A percentile compares a stretch with the other conserved stretches of the same genome.
Conservation (phyloP, 2,888 invertebrate genomes). For the Parthenolecanium corni region DNA sequence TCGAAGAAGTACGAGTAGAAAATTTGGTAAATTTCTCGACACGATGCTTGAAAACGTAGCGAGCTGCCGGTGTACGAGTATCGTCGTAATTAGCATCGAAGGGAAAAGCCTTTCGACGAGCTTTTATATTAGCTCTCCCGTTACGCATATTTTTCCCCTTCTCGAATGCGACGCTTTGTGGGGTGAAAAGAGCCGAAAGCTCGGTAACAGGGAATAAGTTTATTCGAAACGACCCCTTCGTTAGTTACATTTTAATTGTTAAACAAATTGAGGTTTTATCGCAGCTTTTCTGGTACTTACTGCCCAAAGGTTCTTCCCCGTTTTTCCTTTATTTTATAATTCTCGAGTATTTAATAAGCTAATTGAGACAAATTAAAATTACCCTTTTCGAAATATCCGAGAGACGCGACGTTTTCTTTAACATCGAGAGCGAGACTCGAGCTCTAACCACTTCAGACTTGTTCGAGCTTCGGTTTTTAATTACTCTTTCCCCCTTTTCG, state of each 20-base stretch:
- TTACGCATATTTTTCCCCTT: background rate
- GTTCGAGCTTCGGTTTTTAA: too few relatives aligned
- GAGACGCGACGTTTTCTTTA: background rate
- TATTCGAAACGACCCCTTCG: slow-evolving; percentile 11
- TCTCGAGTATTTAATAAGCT: slow-evolving; percentile 22
- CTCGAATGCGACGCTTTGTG: too few relatives aligned
- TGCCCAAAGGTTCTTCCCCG: background rate
- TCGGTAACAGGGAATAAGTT: background rate
- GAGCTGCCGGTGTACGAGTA: too few relatives aligned
- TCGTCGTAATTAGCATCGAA: slow-evolving; percentile 10
- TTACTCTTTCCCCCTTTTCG: too few relatives aligned
- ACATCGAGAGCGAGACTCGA: too few relatives aligned
- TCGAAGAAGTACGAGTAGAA: too few relatives aligned
- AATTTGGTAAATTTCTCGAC: too few relatives aligned
- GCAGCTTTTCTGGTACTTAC: slow-evolving; percentile 19
- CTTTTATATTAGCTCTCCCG: slow-evolving; percentile 24
- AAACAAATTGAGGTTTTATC: slow-evolving; percentile 23
- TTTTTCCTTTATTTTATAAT: background rate
- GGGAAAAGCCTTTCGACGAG: slow-evolving; percentile 15
- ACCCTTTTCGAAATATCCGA: background rate
- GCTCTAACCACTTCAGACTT: too few relatives aligned
- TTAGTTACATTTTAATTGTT: slow-evolving; percentile 26
- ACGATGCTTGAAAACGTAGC: too few relatives aligned
- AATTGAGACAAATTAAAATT: slow-evolving; percentile 21
- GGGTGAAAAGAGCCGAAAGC: slow-evolving; percentile 9